Evolutionary conservation across 2,113 vertebrate species (phyloP), one percentile per base, ranked within the genome.

Genomic region (Hassar affinis): DNA sequence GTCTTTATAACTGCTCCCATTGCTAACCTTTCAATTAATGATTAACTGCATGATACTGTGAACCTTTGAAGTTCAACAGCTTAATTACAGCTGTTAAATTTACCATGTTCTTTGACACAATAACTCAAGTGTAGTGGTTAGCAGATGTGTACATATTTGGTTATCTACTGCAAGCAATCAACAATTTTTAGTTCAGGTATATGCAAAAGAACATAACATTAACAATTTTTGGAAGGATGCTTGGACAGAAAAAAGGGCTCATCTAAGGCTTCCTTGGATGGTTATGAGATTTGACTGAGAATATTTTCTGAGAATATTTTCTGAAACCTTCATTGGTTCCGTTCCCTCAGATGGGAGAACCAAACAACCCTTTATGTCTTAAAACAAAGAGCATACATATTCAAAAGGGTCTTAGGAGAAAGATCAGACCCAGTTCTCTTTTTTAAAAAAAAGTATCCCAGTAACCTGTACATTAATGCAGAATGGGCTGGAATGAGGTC

Each of bases 41-140:
- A 57, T 77, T 85, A 69, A 85, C 86, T 79, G 79, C 14, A 30
- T 83, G 80, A 83, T 80, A 85, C 45, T 62, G 66, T 83, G 80
- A 71, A 83, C 71, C 83, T 82, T 79, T 84, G 79, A 76, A 84
- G 85, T 78, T 80, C 66, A 82, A 47, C 77, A 75, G 77, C 77
- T 66, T 69, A 75, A 79, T 75, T 83, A 57, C 52, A 69, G 77
- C 76, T 83, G 49, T 76, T 72, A 83, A 78, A 12, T 35, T 38
- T 27, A 35, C 56, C 76, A 79, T 51, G 76, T 83, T 71, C 8
- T 45, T 72, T 57, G 45, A 57, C 57, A 74, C 61, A 51, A 35
- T 61, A 64, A 62, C 30, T 42, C 64, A 64, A 14, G 8, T 77
- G 61, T n/a, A 56, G 54, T 81, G 62, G 22, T 20, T 51, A 38